Evolutionary conservation across 1,140 invertebrate genomes (phyloP), one percentile per base, ranked within the genome.

Genomic region (Camponotus pennsylvanicus): DNA sequence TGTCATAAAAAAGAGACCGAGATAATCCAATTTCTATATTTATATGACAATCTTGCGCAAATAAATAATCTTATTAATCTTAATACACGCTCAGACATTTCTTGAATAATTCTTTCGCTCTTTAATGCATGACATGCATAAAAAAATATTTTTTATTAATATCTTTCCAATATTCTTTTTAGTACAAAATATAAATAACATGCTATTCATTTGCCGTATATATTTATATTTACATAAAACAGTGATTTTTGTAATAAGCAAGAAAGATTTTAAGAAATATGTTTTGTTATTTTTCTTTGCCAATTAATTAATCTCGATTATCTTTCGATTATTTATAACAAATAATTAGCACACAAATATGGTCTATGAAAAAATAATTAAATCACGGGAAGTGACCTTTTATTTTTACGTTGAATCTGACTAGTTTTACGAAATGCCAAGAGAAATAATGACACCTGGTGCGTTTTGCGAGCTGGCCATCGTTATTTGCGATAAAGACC

Each of bases 361-460:
- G 27, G 21, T 59, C 18, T 15, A 11, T 61, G 3, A 61, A 27
- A 3, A 21, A n/a, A 63, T n/a, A 63, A 21, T 0, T 4, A 63
- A 32, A 4, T 63, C 2, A 34, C 9, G 8, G 5, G 5, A 32
- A 64, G 37, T 64, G 9, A n/a, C 8, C 32, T 34, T 42, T 59
- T 0, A 76, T 70, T 57, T 69, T 21, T 27, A 3, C 3, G 9
- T 66, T 1, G 32, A 67, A 59, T 61, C 9, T 1, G 5, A 8
- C 4, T 52, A 55, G 69, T 69, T 67, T 67, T 0, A 13, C 37
- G 18, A 83, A 70, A 21, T 49, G 11, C 8, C 55, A 61, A 61
- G 55, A 83, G 69, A 8, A 6, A 4, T 83, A 75, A 75, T 75
- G 69, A 83, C 79, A 40, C 42, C n/a, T 73, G 55, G 55, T 40